Evolutionary conservation across 2,888 invertebrate species (phyloP).

Genomic region (Seladonia tumulorum): DNA sequence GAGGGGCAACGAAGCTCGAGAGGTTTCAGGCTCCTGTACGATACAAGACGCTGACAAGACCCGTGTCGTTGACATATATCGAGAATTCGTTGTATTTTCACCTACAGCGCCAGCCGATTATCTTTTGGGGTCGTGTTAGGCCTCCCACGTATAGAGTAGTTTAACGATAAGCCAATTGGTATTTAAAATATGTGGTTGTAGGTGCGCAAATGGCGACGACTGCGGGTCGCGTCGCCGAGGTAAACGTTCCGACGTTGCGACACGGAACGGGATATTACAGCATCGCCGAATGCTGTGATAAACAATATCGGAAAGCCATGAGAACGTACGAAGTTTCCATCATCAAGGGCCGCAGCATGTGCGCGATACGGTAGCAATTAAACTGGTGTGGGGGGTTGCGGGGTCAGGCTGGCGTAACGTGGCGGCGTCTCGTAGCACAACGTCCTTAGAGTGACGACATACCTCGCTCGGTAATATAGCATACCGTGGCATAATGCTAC

Average conservation of each 20-base stretch:
- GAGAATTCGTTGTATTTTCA: too few species aligned
- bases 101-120: too few species aligned
- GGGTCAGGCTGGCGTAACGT: conserved; percentile 21
- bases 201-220: not conserved
- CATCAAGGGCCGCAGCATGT: conserved; percentile 25
- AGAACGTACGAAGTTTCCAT: conserved; percentile 51
- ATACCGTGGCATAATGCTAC: conserved; percentile 62
- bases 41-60: too few species aligned
- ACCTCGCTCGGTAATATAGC: conserved; percentile 60
- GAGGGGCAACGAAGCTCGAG: too few species aligned
- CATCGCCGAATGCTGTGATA: conserved; percentile 11
- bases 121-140: too few species aligned
- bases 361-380: conserved; percentile 49
- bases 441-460: conserved; percentile 46
- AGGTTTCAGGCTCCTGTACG: too few species aligned
- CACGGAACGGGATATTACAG: not conserved
- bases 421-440: conserved; percentile 24
- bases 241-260: not conserved
- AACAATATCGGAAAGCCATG: conserved; percentile 52
- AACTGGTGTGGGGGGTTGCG: conserved; percentile 41
- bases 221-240: not conserved
- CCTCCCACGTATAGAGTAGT: too few species aligned
- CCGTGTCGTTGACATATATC: too few species aligned
- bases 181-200: not conserved
- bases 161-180: too few species aligned